Base-by-base conservation (phyloP, 2,797 vertebrate species). In the Rhadinocentrus ornatus region DNA sequence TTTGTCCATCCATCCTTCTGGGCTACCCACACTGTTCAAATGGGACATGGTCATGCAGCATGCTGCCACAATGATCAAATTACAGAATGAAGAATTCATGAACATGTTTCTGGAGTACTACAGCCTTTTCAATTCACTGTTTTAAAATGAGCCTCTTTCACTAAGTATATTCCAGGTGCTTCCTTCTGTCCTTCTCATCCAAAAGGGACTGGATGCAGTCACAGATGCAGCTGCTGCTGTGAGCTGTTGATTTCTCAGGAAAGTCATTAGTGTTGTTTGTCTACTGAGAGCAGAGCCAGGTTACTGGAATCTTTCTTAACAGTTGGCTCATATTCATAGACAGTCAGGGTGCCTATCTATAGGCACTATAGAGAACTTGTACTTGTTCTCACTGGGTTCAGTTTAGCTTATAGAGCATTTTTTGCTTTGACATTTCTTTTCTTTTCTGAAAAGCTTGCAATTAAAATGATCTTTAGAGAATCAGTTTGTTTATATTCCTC, bases 251-350 rank as follows among this genome's bases (percentile, higher is more conserved):
- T 90, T 90, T 92, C 85, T 91, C 77, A 79, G 82, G 89, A 85
- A 91, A 90, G 90, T 85, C 87, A 91, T 92, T 89, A 89, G 84
- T 81, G 74, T 69, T 82, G 80, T 86, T 88, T 87, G 83, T 91
- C 81, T 82, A 62, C 61, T 75, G 77, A 60, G 69, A 84, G 69
- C 73, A 79, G 80, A 71, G 82, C 75, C 31, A 79, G 86, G 83
- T 91, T 91, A 87, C 81, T 85, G 84, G 78, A 88, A 84, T 85
- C 66, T 67, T 83, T 90, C 66, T 70, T 75, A 77, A 81, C 83
- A 88, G 85, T 89, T 87, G 88, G 78, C 85, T 92, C 78, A 75
- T 82, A 68, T 77, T 84, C 82, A 86, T 90, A 88, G 80, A 86
- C 82, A 87, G 78, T 87, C 83, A 83, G 84, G 77, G 80, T 72